phyloP scores from a whole-genome alignment of 35 echinoderm and acorn worm species.

The Holothuria glaberrima region DNA sequence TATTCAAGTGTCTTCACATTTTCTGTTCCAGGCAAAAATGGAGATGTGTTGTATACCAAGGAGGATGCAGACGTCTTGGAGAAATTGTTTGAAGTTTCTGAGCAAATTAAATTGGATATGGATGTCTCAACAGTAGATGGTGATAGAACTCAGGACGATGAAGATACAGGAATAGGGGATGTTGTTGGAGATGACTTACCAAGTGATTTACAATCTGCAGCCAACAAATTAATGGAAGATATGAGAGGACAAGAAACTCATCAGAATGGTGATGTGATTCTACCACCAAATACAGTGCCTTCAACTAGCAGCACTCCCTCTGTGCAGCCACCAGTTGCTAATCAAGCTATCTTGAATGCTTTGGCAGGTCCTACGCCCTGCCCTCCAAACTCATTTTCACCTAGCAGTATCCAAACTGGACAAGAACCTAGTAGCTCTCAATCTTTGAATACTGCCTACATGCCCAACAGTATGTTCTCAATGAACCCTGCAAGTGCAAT shows the following conservation, averaged over 20 bases:
- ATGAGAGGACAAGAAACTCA: slow-evolving; percentile 76
- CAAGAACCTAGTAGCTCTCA: slow-evolving; percentile 25
- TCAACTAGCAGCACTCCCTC: slow-evolving; percentile 63
- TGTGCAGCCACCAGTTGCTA: slow-evolving; percentile 52
- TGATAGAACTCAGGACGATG: slow-evolving; percentile 62
- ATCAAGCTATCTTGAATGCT: slow-evolving; percentile 49
- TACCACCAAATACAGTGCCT: slow-evolving; percentile 78
- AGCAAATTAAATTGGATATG: slow-evolving; percentile 78
- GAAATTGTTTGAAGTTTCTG: slow-evolving; percentile 83
- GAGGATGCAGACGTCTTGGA: slow-evolving; percentile 92
- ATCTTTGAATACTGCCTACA: slow-evolving; percentile 48
- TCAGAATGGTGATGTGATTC: slow-evolving; percentile 63
- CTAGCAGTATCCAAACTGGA: slow-evolving; percentile 49
- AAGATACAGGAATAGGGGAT: slow-evolving; percentile 58
- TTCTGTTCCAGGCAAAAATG: slow-evolving; percentile 87
- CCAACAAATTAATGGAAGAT: slow-evolving; percentile 84
- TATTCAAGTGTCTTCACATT: neutral
- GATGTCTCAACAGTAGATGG: slow-evolving; percentile 63
- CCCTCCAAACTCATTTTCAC: slow-evolving; percentile 50
- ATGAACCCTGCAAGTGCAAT: slow-evolving; percentile 54
- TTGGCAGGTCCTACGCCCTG: slow-evolving; percentile 47
- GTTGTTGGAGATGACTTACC: slow-evolving; percentile 85
- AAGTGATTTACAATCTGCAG: slow-evolving; percentile 87
- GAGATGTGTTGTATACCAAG: slow-evolving; percentile 79
- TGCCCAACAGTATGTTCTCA: slow-evolving; percentile 61